Percentiles rank a stretch among this genome's conserved stretches.
Evolutionary conservation across 2,113 vertebrate species (phyloP).

Genomic region (Pluvialis apricaria): DNA sequence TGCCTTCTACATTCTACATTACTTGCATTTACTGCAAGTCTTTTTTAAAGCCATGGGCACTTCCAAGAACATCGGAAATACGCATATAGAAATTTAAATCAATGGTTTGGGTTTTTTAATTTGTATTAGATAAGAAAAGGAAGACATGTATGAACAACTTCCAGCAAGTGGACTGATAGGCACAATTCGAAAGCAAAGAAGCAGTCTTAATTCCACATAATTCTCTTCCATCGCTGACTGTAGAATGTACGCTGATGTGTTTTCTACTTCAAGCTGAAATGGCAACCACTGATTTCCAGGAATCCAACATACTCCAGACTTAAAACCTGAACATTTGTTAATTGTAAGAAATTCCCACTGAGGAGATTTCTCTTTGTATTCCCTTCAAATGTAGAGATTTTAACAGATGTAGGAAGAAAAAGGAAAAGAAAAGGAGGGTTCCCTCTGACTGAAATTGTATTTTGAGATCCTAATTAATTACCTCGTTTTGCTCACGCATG

Average conservation of each 20-base stretch:
- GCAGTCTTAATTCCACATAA: background rate
- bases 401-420: background rate
- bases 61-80: background rate
- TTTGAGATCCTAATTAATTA: slow-evolving; percentile 16
- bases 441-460: background rate
- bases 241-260: background rate
- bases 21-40: background rate
- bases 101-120: too few relatives aligned
- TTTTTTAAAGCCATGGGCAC: background rate
- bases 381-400: background rate
- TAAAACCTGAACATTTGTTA: background rate
- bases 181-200: background rate
- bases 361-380: background rate
- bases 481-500: slow-evolving; percentile 22
- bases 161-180: background rate
- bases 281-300: background rate
- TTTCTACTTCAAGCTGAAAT: background rate
- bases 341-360: background rate
- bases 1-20: background rate
- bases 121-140: background rate
- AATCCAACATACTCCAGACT: background rate
- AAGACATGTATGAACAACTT: background rate
- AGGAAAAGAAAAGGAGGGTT: background rate
- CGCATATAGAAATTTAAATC: background rate
- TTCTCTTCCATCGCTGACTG: background rate